Evolutionary conservation across 92 coral and sea anemone species (phyloP), one percentile per base, ranked within the genome.

Genomic region (Zoanthus sansibaricus): DNA sequence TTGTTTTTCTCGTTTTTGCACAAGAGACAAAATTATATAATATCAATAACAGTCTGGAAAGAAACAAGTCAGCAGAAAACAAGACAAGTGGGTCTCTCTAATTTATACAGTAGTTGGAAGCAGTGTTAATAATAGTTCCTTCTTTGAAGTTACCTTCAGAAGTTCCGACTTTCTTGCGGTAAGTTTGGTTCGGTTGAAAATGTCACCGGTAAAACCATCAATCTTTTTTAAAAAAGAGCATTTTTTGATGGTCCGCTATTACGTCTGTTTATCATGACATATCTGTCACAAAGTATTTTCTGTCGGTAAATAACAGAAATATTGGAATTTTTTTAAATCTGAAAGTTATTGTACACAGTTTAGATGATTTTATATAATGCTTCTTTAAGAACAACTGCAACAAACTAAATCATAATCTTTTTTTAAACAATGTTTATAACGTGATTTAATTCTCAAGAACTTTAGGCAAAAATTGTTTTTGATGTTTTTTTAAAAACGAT

Each of bases 141-240:
- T 44, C 73, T 66, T 80, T 80, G 74, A 80, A 77, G 83, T 77
- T 11, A 58, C 83, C 69, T 77, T 76, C 74, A 55, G 33, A 64
- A 80, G 85, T 64, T 80, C 85, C 85, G 85, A 80, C 85, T 49
- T 46, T 18, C 61, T 80, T 80, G 85, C 85, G 85, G 85, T 80
- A 80, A 80, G 85, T 80, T 80, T 56, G 82, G 73, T 80, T n/a
- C 66, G 14, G 31, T 66, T 32, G 75, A 16, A 80, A 80, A 20
- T 31, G 58, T 80, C 45, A 75, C 85, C 74, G 61, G 85, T 44
- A 45, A 64, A 64, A 18, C 12, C 64, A 30, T 30, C 61, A 66
- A 9, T 58, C 46, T 72, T 66, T 49, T 33, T 33, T 33, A 3
- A 33, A 33, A 33, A 54, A n/a, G n/a, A 32, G 85, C 59, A 64